Evolutionary conservation across 2,888 invertebrate species (phyloP).

Genomic region (Hyposoter dolosus): DNA sequence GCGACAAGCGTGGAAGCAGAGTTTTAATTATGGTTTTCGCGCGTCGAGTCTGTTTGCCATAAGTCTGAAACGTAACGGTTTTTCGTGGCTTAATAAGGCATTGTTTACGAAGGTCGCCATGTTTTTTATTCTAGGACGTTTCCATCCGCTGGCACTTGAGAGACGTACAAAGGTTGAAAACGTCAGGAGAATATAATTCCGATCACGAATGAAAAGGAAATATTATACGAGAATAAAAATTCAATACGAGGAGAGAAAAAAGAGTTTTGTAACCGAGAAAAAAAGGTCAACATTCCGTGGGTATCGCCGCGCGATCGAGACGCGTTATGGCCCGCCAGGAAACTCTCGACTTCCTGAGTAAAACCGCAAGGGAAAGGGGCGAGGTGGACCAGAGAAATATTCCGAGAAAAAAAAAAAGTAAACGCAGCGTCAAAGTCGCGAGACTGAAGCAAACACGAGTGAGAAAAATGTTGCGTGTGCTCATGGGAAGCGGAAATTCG

Average conservation of each 20-base stretch:
- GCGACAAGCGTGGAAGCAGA: not conserved
- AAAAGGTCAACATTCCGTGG: conserved; percentile 44
- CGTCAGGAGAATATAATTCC: not conserved
- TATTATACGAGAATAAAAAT: conserved; percentile 4
- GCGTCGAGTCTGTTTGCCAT: conserved; percentile 11
- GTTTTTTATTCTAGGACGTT: conserved; percentile 1
- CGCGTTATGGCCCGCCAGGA: conserved; percentile 47
- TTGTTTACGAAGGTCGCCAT: conserved; percentile 1
- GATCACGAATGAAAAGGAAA: not conserved
- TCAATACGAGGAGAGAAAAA: conserved; percentile 27
- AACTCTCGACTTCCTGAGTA: conserved; percentile 50
- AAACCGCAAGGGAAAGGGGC: conserved; percentile 48
- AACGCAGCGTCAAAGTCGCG: not conserved
- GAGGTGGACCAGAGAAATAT: conserved; percentile 30
- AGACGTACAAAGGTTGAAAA: not conserved
- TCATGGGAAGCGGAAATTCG: conserved; percentile 51
- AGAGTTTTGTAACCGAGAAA: conserved; percentile 28
- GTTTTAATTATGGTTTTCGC: conserved; percentile 34
- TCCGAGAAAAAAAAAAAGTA: conserved; percentile 11
- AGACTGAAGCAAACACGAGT: conserved; percentile 25
- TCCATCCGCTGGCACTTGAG: not conserved
- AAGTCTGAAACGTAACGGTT: conserved; percentile 39
- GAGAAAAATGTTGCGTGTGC: conserved; percentile 22
- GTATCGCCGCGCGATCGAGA: conserved; percentile 36
- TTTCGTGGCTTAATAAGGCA: conserved; percentile 2